Evolutionary conservation across 2,888 invertebrate genomes (phyloP).

Genomic region (Dryococelus australis): DNA sequence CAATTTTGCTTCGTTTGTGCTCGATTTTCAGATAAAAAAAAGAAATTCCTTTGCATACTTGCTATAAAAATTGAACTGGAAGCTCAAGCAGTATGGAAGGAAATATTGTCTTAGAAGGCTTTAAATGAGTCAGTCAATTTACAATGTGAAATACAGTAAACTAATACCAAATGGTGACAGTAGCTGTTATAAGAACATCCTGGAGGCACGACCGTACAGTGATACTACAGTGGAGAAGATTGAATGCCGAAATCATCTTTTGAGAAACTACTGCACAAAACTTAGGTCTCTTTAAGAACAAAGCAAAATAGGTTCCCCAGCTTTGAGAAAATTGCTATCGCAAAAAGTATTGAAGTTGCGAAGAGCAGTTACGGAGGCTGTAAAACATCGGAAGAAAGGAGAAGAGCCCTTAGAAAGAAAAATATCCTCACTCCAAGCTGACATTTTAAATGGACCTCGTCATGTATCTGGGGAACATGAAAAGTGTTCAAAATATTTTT

Average conservation of each 20-base stretch:
- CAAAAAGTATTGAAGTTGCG: neutral
- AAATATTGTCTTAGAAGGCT: neutral
- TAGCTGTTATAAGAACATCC: too few species aligned
- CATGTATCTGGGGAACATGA: neutral
- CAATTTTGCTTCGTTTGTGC: neutral
- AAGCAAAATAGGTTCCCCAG: neutral
- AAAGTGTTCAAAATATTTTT: neutral
- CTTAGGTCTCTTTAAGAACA: neutral
- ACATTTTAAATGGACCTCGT: neutral
- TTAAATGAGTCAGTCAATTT: neutral
- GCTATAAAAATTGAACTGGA: neutral
- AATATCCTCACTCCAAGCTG: neutral
- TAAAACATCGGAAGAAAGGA: neutral
- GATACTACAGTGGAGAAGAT: neutral
- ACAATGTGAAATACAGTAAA: neutral
- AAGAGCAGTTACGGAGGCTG: neutral
- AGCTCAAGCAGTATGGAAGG: conserved; percentile 13
- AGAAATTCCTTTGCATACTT: neutral
- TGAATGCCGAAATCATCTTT: conserved; percentile 3
- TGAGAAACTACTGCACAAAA: neutral
- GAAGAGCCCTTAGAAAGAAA: neutral
- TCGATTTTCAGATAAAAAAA: neutral
- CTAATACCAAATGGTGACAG: neutral
- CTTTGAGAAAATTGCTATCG: neutral
- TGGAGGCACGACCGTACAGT: too few species aligned